These are phyloP conservation scores for Tyria jacobaeae DNA, from an alignment of 2,888 invertebrate species.

Conservation along the genomic window DNA sequence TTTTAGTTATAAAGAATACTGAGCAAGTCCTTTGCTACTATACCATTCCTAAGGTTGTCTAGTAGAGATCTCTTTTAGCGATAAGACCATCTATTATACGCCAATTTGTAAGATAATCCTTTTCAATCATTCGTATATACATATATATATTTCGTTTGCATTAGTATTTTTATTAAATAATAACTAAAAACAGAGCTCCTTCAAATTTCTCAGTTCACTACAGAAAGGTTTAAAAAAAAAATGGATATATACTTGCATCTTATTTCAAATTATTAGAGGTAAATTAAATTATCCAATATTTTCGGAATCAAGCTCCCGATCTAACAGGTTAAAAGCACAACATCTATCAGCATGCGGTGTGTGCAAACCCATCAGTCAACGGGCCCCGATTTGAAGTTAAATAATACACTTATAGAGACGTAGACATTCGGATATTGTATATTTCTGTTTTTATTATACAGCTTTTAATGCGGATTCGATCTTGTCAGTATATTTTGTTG, in stretches of 20 bases:
- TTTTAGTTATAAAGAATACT: too few relatives aligned
- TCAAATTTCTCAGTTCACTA: not conserved
- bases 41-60: too few relatives aligned
- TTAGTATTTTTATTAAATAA: too few relatives aligned
- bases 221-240: not conserved
- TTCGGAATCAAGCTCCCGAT: constrained; percentile 22
- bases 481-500: too few relatives aligned
- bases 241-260: not conserved
- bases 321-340: constrained; percentile 32
- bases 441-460: constrained; percentile 3
- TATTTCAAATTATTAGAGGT: not conserved
- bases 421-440: constrained; percentile 25
- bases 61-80: too few relatives aligned
- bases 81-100: too few relatives aligned
- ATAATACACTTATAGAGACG: constrained; percentile 40
- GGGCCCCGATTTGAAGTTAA: constrained; percentile 45
- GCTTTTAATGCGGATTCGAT: too few relatives aligned
- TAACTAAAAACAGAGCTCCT: too few relatives aligned
- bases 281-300: not conserved
- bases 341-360: constrained; percentile 54
- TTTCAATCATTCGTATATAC: too few relatives aligned
- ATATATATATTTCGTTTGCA: too few relatives aligned
- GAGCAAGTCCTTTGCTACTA: too few relatives aligned
- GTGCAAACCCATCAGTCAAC: constrained; percentile 60
- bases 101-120: too few relatives aligned